Evolutionary conservation across 1,140 invertebrate genomes (phyloP), one percentile per base, ranked within the genome.

Genomic region (Nilaparvata lugens): DNA sequence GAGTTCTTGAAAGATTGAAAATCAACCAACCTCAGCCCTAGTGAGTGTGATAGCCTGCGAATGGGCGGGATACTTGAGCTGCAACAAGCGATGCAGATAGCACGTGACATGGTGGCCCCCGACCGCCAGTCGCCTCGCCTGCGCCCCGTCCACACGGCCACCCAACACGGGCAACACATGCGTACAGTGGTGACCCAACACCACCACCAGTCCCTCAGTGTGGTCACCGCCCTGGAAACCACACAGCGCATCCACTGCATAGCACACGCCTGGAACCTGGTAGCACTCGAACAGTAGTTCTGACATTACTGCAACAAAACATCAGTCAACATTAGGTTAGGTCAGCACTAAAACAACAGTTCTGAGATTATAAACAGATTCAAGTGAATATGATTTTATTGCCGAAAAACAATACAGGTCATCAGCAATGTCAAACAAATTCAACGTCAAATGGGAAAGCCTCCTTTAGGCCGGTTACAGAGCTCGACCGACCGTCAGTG

Each of bases 201-300:
- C 88, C 4, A 97, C 71, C 51, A 97, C 84, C 3, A 97, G 74
- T 4, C 85, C 86, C 69, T 82, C 79, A 69, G 93, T 88, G 40
- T 82, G 79, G 48, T 83, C 78, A 18, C 45, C 7, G 7, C 45
- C 7, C 2, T 4, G 1, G 69, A 88, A 87, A 64, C 90, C 91
- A 70, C 91, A 92, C 28, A 97, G 66, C 2, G 85, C 83, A 75
- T 97, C 95, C 11, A 96, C 81, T 28, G 92, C 92, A 74, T 95
- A 96, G 52, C 83, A 82, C 14, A 97, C 78, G 6, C 83, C 81
- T 48, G 93, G 93, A 11, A 97, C 80, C 58, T 85, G 82, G 70
- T 97, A 97, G 68, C 91, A 94, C 76, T 97, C 95, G 77, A 97
- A 97, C 45, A 97, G 74, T 40, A 97, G 76, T 73, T 97, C 94